These are phyloP conservation scores for Antechinus flavipes DNA, from an alignment of 2,113 vertebrate genomes.

Conservation along the genomic window DNA sequence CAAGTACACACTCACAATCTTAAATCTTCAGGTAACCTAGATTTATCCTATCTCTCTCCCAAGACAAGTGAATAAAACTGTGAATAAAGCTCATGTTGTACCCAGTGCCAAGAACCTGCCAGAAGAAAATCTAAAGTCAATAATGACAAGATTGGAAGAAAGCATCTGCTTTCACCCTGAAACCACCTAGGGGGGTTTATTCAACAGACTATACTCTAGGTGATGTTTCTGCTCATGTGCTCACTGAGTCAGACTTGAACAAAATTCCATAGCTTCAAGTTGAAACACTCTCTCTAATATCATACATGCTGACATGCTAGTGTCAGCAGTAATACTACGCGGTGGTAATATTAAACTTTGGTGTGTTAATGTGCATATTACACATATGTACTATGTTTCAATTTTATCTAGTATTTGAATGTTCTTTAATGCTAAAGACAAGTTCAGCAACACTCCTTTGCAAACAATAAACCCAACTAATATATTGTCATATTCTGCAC, in stretches of 20 bases:
- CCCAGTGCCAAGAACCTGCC: conserved; percentile 75
- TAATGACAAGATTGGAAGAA: conserved; percentile 75
- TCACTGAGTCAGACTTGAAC: conserved; percentile 54
- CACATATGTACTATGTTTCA: conserved; percentile 9
- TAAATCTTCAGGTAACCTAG: conserved; percentile 42
- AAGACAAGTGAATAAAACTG: conserved; percentile 68
- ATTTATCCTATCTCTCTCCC: conserved; percentile 36
- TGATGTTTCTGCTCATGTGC: conserved; percentile 39
- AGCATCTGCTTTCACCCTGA: conserved; percentile 73
- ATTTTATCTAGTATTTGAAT: not conserved
- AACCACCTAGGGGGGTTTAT: conserved; percentile 36
- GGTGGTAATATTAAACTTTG: not conserved
- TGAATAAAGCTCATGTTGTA: conserved; percentile 36
- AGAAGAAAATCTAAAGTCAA: conserved; percentile 69
- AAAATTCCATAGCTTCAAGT: conserved; percentile 65
- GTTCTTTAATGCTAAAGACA: conserved; percentile 2
- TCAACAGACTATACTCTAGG: conserved; percentile 55
- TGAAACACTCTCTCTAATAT: conserved; percentile 58
- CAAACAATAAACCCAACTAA: not conserved
- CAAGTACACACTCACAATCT: conserved; percentile 3
- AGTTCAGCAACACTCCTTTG: not conserved
- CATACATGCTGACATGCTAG: conserved; percentile 50
- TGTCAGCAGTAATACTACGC: not conserved
- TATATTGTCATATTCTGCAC: not conserved
- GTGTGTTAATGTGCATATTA: not conserved